Evolutionary conservation across 2,888 invertebrate species (phyloP).

Genomic region (Lasioglossum calceatum): DNA sequence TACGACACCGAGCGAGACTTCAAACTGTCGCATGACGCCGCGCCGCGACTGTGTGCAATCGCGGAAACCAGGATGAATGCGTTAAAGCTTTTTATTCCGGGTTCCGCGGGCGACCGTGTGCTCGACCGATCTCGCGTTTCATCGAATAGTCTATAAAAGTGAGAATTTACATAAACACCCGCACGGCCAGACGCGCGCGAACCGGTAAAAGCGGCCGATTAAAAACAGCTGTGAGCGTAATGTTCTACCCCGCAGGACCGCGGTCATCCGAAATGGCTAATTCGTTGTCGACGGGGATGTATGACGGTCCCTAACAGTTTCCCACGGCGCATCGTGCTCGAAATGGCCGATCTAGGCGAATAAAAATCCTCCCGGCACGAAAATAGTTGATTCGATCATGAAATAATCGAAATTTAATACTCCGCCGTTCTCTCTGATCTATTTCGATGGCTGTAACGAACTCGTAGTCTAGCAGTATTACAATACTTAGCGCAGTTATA

Average conservation of each 20-base stretch:
- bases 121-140: background rate
- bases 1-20: background rate
- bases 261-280: conserved; percentile 16
- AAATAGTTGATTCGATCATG: background rate
- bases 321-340: background rate
- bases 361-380: background rate
- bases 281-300: conserved; percentile 20
- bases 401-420: background rate
- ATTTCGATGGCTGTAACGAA: background rate
- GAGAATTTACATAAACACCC: background rate
- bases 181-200: background rate
- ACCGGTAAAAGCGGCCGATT: conserved; percentile 1
- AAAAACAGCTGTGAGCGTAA: conserved; percentile 9
- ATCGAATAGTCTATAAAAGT: background rate
- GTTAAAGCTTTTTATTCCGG: conserved; percentile 1
- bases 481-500: background rate
- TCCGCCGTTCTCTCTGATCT: background rate
- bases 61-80: background rate
- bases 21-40: background rate
- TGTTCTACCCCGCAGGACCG: background rate
- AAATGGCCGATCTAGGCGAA: background rate
- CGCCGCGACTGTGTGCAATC: background rate
- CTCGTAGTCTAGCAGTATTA: background rate
- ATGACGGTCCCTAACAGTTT: background rate
- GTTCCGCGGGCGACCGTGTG: background rate